Percentiles rank a stretch among this genome's conserved stretches.
Conservation (phyloP, 1,140 invertebrate genomes). For the Zaprionus tsacasi region DNA sequence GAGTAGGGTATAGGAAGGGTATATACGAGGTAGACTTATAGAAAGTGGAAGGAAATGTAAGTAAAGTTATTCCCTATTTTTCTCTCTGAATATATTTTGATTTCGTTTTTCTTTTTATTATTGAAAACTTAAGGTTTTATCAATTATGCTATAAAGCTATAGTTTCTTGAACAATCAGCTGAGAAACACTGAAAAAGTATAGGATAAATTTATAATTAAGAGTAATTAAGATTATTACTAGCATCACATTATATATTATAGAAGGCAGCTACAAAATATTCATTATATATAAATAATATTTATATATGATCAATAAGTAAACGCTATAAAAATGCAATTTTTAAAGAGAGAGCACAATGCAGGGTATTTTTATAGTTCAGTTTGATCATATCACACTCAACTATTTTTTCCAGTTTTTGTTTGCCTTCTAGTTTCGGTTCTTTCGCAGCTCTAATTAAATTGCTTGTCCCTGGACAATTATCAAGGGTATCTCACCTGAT, state of each 20-base stretch:
- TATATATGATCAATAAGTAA: not conserved
- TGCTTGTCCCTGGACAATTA: constrained; percentile 28
- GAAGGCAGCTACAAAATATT: too few species aligned
- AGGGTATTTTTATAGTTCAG: not conserved
- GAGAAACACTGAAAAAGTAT: too few species aligned
- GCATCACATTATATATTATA: too few species aligned
- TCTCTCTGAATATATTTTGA: too few species aligned
- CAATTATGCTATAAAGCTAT: not conserved
- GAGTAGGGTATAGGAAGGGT: not conserved
- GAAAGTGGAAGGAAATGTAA: too few species aligned
- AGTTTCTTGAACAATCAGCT: not conserved
- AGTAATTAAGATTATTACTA: too few species aligned
- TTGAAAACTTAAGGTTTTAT: not conserved
- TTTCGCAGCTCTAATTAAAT: constrained; percentile 37
- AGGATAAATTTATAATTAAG: too few species aligned
- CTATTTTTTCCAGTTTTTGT: constrained; percentile 9
- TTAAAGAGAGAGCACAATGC: not conserved
- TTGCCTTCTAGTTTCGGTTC: constrained; percentile 9
- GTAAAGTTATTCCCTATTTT: too few species aligned
- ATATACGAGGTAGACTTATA: too few species aligned
- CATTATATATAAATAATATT: too few species aligned
- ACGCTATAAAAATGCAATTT: not conserved
- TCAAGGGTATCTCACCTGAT: constrained; percentile 23
- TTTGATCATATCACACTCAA: not conserved
- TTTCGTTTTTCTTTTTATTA: not conserved